phyloP scores from a whole-genome alignment of 2,797 vertebrate genomes.

The Gobio occitaniae region DNA sequence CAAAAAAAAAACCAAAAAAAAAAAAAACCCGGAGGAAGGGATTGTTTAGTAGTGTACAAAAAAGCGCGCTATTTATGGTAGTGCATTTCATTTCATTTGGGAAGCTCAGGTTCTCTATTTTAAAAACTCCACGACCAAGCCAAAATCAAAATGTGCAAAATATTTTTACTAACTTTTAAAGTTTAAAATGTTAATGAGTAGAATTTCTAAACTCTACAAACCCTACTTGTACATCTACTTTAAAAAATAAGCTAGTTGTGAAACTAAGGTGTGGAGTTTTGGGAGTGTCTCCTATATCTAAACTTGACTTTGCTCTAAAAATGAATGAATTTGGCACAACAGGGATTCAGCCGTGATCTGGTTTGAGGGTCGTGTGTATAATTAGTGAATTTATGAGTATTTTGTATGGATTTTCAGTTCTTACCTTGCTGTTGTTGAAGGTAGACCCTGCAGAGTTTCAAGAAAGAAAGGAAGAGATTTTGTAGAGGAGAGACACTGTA shows the following conservation, averaged over 20 bases:
- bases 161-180: background rate
- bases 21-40: no score
- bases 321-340: background rate
- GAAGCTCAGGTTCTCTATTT: background rate
- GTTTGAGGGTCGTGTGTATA: background rate
- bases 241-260: background rate
- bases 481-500: slow-evolving; percentile 2
- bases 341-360: background rate
- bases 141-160: background rate
- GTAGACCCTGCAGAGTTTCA: background rate
- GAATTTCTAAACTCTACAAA: background rate
- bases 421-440: slow-evolving; percentile 51
- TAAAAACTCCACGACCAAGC: background rate
- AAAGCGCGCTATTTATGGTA: background rate
- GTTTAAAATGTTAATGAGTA: background rate
- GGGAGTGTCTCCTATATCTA: background rate
- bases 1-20: no score
- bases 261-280: background rate
- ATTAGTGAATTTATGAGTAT: background rate
- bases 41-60: background rate
- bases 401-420: background rate
- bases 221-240: background rate
- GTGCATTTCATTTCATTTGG: background rate
- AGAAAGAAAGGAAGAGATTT: slow-evolving; percentile 54
- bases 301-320: background rate